Conservation (phyloP, 1,140 invertebrate species). For the Heliconius eleuchia region DNA sequence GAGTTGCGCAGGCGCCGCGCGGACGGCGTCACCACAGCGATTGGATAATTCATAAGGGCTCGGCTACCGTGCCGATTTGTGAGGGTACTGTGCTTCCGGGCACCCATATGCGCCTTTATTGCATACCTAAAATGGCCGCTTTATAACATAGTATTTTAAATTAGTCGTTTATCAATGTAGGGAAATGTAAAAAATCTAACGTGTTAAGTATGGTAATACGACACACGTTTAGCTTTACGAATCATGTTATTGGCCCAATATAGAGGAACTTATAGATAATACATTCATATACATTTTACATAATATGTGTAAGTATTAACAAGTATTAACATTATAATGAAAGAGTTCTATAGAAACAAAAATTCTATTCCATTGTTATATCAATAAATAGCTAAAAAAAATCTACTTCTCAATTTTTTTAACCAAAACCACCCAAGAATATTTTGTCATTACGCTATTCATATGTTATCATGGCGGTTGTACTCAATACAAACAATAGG, state of each 20-base stretch:
- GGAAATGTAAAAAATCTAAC: conserved; percentile 37
- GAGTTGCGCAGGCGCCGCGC: conserved; percentile 60
- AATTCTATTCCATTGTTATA: too few relatives aligned
- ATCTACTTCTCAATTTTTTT: too few relatives aligned
- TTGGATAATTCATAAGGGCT: conserved; percentile 75
- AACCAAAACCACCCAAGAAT: too few relatives aligned
- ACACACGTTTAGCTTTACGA: background rate
- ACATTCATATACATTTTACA: too few relatives aligned
- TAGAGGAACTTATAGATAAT: too few relatives aligned
- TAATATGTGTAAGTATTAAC: too few relatives aligned
- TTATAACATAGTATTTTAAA: conserved; percentile 38
- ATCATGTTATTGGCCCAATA: background rate
- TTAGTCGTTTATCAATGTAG: conserved; percentile 41
- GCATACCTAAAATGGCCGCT: conserved; percentile 52
- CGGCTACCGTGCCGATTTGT: conserved; percentile 44
- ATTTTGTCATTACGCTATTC: too few relatives aligned
- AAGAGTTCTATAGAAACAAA: too few relatives aligned
- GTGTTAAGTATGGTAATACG: background rate
- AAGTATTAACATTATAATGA: too few relatives aligned
- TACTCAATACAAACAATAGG: too few relatives aligned
- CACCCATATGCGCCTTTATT: conserved; percentile 51
- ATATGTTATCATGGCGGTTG: too few relatives aligned
- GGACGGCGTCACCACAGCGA: conserved; percentile 49
- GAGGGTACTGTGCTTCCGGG: conserved; percentile 56
- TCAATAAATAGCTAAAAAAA: too few relatives aligned